Evolutionary conservation across 1,140 invertebrate genomes (phyloP).

Genomic region (Cyclina sinensis): DNA sequence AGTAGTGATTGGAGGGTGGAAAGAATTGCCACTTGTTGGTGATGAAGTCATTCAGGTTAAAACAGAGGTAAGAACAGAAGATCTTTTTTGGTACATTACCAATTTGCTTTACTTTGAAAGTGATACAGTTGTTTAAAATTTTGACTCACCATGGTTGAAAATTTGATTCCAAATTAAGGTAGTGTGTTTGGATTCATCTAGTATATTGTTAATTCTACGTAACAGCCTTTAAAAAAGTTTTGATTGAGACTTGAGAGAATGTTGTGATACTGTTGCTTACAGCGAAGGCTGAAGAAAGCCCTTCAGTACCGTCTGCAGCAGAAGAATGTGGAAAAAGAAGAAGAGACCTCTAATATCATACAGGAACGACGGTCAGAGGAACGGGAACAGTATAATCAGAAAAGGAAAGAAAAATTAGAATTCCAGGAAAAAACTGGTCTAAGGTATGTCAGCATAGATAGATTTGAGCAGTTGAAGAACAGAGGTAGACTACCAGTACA

Average conservation of each 20-base stretch:
- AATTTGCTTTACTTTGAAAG: too few relatives aligned
- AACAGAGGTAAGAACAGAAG: conserved; percentile 89
- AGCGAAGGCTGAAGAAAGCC: conserved; percentile 7
- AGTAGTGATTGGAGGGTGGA: conserved; percentile 91
- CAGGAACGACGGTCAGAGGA: background rate
- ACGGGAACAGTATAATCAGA: background rate
- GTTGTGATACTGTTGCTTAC: background rate
- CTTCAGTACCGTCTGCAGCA: background rate
- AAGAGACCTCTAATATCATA: background rate
- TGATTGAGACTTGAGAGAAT: too few relatives aligned
- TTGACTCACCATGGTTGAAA: too few relatives aligned
- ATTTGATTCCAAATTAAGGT: too few relatives aligned
- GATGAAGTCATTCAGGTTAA: conserved; percentile 95
- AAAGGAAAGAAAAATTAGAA: background rate
- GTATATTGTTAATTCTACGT: too few relatives aligned
- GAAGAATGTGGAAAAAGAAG: background rate
- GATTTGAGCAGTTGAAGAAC: background rate
- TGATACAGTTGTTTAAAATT: too few relatives aligned
- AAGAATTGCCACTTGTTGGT: conserved; percentile 93
- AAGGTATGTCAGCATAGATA: background rate
- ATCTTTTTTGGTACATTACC: too few relatives aligned
- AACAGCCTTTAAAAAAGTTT: too few relatives aligned
- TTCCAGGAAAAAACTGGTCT: background rate
- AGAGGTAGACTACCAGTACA: background rate
- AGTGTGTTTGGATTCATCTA: too few relatives aligned